These are phyloP conservation scores for Nomada hirtipes DNA, from an alignment of 2,888 invertebrate species.

Conservation along the genomic window DNA sequence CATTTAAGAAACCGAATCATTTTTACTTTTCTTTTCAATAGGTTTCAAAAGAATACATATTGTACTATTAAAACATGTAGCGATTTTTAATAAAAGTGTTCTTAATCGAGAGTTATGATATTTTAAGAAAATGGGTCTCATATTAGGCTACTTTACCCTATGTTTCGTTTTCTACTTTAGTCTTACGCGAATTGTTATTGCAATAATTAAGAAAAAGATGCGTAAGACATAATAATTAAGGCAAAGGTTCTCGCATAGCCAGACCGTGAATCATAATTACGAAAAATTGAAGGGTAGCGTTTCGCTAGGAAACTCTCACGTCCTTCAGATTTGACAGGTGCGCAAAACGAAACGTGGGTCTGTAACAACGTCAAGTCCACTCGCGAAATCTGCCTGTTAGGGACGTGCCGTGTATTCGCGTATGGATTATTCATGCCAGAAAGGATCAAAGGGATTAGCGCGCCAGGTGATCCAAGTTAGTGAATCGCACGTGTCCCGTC, in stretches of 20 bases:
- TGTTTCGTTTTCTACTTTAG: no score
- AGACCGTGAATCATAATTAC: neutral
- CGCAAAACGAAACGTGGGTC: conserved; percentile 13
- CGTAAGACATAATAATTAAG: no score
- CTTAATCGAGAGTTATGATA: no score
- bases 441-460: conserved; percentile 59
- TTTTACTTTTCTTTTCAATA: no score
- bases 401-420: conserved; percentile 49
- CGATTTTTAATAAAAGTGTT: no score
- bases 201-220: no score
- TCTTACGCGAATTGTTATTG: no score
- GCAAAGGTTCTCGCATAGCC: neutral
- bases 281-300: neutral
- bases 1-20: no score
- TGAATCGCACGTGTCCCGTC: conserved; percentile 37
- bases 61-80: no score
- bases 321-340: conserved; percentile 26
- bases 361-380: conserved; percentile 21
- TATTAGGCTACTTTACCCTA: no score
- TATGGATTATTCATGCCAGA: conserved; percentile 51
- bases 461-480: conserved; percentile 54
- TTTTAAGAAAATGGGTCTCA: no score
- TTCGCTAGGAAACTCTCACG: conserved; percentile 2
- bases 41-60: no score
- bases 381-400: conserved; percentile 37